phyloP scores from a whole-genome alignment of 2,113 vertebrate genomes.

The Phyllostomus discolor region DNA sequence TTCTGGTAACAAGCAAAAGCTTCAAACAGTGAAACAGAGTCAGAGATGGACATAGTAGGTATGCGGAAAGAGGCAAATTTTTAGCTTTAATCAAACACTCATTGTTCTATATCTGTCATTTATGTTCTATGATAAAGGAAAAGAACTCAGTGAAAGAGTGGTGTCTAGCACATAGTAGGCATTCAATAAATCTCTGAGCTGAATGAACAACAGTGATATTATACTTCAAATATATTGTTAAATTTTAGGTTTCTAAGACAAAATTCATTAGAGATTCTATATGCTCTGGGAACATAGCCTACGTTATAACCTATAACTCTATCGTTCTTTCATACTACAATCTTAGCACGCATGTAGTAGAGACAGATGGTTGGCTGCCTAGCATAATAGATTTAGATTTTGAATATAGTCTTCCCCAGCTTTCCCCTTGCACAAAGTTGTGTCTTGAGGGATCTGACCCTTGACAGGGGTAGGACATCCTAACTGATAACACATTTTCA shows the following conservation, averaged over 20 bases:
- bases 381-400: not conserved
- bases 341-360: not conserved
- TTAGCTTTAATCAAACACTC: not conserved
- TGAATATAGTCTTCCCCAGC: not conserved
- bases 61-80: not conserved
- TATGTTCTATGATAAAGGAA: not conserved
- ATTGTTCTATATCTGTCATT: not conserved
- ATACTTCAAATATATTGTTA: not conserved
- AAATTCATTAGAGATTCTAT: conserved; percentile 10
- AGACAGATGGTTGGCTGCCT: not conserved
- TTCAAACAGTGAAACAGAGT: not conserved
- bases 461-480: not conserved
- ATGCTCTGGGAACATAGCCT: not conserved
- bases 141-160: not conserved
- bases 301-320: not conserved
- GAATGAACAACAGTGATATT: not conserved
- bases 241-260: conserved; percentile 18
- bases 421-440: not conserved
- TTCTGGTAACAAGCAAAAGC: not conserved
- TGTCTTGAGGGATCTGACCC: not conserved
- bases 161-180: not conserved
- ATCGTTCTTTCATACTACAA: not conserved
- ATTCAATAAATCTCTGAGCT: not conserved
- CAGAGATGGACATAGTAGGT: conserved; percentile 22
- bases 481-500: not conserved